Evolutionary conservation across 2,797 vertebrate species (phyloP), one percentile per base, ranked within the genome.

Genomic region (Mus spretus): DNA sequence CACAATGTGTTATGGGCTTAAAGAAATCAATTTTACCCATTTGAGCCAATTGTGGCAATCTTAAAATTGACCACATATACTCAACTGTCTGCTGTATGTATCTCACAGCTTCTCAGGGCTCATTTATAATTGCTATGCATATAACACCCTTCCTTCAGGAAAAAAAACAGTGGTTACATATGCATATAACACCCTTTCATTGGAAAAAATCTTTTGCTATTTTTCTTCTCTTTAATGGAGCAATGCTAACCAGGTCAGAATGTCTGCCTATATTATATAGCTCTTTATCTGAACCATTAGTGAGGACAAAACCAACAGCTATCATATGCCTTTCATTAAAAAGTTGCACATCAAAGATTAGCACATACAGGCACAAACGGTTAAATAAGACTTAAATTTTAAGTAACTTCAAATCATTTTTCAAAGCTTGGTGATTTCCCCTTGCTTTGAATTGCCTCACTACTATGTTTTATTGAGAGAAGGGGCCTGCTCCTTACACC

Each of bases 1-100:
- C 53, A 70, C 94, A 96, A 96, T 96, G 96, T 89, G 82, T 85
- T 96, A 94, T 75, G 95, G 63, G 96, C 95, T 97, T 85, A 83
- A 96, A 97, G 96, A 97, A 97, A 97, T 97, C 97, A 97, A 97
- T 98, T 93, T 94, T 78, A 89, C n/a, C 70, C 86, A 81, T 80
- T 94, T 93, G 93, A 97, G 67, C 91, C 96, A 95, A 90, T 91
- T 97, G 89, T 96, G 94, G 93, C 96, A 97, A 72, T 95, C 92
- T 97, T 97, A 96, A 89, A 92, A 96, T 90, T 97, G 95, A 97
- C 94, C 96, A 94, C 37, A n/a, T 92, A 96, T 96, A 96, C 97
- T 97, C 89, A 94, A 78, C 93, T 80, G 79, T 96, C 92, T 95
- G 91, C 72, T 92, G 61, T 93, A 78, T 95, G 61, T 78, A 91